Base-by-base conservation (phyloP, 2,888 invertebrate genomes). In the Heliconius aoede region DNA sequence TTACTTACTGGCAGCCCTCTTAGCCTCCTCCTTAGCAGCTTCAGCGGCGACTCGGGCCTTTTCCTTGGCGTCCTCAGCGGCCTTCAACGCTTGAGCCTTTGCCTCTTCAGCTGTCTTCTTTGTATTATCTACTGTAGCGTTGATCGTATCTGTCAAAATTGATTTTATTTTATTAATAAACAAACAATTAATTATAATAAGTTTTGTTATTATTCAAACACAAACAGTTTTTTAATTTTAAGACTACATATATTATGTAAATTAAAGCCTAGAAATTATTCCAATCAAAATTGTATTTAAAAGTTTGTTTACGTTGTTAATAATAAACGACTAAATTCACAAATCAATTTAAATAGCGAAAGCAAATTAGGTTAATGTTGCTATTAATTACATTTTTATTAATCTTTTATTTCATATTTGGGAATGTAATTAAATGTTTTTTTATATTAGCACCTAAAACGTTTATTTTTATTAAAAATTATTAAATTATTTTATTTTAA, bases 61-160 rank as follows among this genome's bases (percentile, higher is more conserved):
- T 18, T 81, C 83, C 61, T 87, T 91, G 40, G 93, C 94, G 67
- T 92, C 93, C 21, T 90, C 91, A 8, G 92, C 92, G 9, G 92
- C 91, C 5, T 81, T 81, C 55, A 88, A 83, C n/a, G 93, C 94
- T 85, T 90, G 90, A 80, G 92, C 91, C 81, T 93, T 92, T 1
- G 94, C 94, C 1, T 91, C 91, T 74, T 93, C 94, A 0, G 93
- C 94, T 0, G 93, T 92, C 84, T 93, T 92, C 89, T 94, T 94
- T 0, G 92, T 92, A 1, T 86, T 86, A 81, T 93, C 94, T 26
- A 93, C 91, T 0, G 94, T 92, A 4, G 90, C 83, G 85, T 89
- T 87, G 82, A 94, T 88, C n/a, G 93, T 88, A 74, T 94, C 94
- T 94, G 88, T 28, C 61, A 79, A 77, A 82, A 81, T 24, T 40